Evolutionary conservation across 2,113 vertebrate genomes (phyloP).

Genomic region (Hippopotamus amphibius): DNA sequence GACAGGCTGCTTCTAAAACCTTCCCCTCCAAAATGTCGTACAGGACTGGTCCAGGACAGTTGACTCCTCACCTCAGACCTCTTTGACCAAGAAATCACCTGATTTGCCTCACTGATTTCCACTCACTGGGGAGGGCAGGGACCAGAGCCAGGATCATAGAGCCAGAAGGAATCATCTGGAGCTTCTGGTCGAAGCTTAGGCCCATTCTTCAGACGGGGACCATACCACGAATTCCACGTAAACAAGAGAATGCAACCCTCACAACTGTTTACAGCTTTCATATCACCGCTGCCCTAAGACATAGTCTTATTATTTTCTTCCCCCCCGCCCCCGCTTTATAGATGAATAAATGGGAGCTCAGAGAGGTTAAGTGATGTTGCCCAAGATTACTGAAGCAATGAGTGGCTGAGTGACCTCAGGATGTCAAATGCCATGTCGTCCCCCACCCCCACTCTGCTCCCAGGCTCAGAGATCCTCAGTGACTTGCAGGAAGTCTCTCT

Average conservation of each 20-base stretch:
- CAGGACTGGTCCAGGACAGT: background rate
- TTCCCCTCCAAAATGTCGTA: background rate
- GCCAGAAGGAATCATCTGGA: background rate
- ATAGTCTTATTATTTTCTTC: background rate
- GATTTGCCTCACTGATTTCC: background rate
- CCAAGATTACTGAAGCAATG: background rate
- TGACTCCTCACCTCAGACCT: background rate
- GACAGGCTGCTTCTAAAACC: background rate
- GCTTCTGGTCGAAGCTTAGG: background rate
- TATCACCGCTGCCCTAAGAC: background rate
- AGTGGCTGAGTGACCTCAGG: background rate
- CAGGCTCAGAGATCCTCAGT: background rate
- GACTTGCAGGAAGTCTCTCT: background rate
- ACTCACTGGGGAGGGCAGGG: background rate
- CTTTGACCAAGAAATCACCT: background rate
- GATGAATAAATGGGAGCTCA: background rate
- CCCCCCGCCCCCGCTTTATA: background rate
- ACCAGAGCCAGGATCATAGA: background rate
- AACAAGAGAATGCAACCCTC: background rate
- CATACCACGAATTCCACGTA: background rate
- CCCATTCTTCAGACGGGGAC: background rate
- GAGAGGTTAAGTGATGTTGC: conserved; percentile 34
- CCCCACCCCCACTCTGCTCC: background rate
- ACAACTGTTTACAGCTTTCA: background rate
- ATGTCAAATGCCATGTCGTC: background rate